These are phyloP conservation scores for Anoplius nigerrimus DNA, from an alignment of 2,888 invertebrate genomes.

Conservation along the genomic window DNA sequence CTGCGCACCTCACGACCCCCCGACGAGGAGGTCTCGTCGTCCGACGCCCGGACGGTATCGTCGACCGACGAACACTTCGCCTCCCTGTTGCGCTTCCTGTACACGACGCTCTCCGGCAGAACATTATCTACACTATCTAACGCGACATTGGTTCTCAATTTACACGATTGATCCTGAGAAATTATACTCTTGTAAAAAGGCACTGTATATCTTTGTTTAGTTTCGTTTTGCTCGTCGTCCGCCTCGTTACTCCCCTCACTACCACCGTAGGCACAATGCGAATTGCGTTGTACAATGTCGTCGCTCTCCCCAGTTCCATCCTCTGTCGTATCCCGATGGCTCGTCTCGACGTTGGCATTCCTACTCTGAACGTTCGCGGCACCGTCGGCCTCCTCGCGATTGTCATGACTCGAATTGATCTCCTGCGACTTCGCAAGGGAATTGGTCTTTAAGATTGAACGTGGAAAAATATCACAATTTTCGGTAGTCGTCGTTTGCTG, in stretches of 20 bases:
- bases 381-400: conserved; percentile 6
- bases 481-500: conserved; percentile 15
- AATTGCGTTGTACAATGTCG: conserved; percentile 22
- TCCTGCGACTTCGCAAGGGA: conserved; percentile 34
- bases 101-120: conserved; percentile 9
- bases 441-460: conserved; percentile 47
- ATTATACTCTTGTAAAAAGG: conserved; percentile 34
- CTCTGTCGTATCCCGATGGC: not conserved
- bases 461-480: conserved; percentile 36
- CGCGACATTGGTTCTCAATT: conserved; percentile 33
- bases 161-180: conserved; percentile 32
- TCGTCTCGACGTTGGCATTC: conserved; percentile 13
- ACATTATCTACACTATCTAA: conserved; percentile 34
- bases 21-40: conserved; percentile 78
- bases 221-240: conserved; percentile 35
- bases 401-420: conserved; percentile 18
- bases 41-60: conserved; percentile 63
- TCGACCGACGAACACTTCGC: conserved; percentile 6
- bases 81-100: conserved; percentile 15
- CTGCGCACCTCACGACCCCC: conserved; percentile 81
- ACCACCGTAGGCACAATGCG: conserved; percentile 19
- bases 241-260: conserved; percentile 9
- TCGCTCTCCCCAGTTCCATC: conserved; percentile 17
- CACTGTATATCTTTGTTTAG: conserved; percentile 35
- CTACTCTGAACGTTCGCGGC: conserved; percentile 5